Conservation (phyloP, 2,113 vertebrate genomes). For the Grantiella picta region DNA sequence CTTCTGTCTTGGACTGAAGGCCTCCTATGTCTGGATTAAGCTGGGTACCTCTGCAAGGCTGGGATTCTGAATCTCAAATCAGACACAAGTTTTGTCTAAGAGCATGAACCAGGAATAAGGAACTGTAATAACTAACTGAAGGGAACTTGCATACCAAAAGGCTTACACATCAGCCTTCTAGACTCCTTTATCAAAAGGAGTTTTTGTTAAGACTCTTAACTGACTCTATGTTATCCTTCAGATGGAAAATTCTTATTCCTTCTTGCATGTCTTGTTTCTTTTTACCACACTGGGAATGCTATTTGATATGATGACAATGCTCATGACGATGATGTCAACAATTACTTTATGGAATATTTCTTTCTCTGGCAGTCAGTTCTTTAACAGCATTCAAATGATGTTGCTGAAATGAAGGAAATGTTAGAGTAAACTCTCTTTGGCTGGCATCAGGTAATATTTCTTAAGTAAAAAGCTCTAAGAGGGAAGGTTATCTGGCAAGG, state of each 20-base stretch:
- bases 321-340: accelerated
- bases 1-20: neutral
- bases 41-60: neutral
- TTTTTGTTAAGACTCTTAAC: neutral
- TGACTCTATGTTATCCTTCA: neutral
- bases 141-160: neutral
- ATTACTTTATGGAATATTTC: neutral
- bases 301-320: neutral
- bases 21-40: neutral
- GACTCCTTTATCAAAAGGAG: neutral
- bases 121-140: neutral
- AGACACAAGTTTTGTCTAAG: neutral
- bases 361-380: neutral
- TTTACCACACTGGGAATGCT: neutral
- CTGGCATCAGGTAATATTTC: neutral
- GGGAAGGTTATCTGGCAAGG: neutral
- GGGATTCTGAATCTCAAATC: neutral
- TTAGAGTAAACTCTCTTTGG: neutral
- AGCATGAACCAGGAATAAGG: neutral
- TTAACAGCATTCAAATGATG: neutral
- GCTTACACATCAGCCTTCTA: neutral
- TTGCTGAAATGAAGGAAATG: neutral
- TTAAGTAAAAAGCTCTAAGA: neutral
- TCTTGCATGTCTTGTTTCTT: neutral
- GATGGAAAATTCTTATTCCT: neutral